Evolutionary conservation across 1,140 invertebrate species (phyloP), one percentile per base, ranked within the genome.

Genomic region (Apis dorsata): DNA sequence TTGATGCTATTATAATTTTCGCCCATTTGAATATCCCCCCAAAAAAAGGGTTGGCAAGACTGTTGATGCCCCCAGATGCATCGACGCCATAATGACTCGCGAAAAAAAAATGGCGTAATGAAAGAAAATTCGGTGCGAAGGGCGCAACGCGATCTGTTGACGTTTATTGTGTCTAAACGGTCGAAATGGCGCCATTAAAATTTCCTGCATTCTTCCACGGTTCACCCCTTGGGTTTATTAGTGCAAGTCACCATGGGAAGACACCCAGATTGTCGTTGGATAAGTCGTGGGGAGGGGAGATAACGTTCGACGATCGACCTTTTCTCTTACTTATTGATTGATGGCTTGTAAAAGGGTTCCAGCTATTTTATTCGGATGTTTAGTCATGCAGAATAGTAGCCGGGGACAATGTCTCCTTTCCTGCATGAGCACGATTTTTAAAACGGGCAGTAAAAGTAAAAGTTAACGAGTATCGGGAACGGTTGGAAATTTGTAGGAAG

Each of bases 101-200:
- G 80, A 72, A 83, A 91, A 92, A 89, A 85, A 88, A 86, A 51
- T 11, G 60, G n/a, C 51, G 24, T 21, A 71, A 55, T 13, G 68
- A 82, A 86, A 80, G 79, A 84, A 81, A 62, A 75, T 75, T 77
- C 71, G 85, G 69, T 68, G 85, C 84, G 79, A 63, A 90, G 86
- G 87, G 90, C 83, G 86, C 85, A 86, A 88, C 85, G 81, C 83
- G 84, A 74, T 88, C 85, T 90, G 86, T 90, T 90, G 90, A 91
- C 88, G 88, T 92, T 92, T 91, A 92, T 92, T 92, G 90, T 92
- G 84, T 86, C 69, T 92, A 92, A 92, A 91, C 90, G 90, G 84
- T 62, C 71, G 84, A 86, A 85, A 88, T 84, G 87, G 84, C 85
- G 86, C 84, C 86, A 91, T 92, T 91, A 92, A 91, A 92, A 90